Evolutionary conservation across 2,797 vertebrate species (phyloP).

Genomic region (Brachyrhaphis roseni): DNA sequence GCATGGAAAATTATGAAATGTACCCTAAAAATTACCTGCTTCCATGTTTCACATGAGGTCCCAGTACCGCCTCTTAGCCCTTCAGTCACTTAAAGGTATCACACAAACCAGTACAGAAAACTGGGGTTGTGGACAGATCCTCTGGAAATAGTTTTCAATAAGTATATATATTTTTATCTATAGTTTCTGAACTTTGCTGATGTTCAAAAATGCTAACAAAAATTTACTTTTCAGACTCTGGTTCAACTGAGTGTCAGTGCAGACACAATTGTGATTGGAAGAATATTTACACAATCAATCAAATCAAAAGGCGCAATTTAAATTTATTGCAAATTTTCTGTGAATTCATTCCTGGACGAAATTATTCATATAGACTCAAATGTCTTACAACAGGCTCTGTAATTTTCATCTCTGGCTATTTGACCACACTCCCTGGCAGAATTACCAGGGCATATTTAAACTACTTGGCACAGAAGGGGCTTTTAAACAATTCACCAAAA

Average conservation of each 20-base stretch:
- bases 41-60: neutral
- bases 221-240: neutral
- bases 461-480: neutral
- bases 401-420: neutral
- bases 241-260: neutral
- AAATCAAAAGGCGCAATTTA: neutral
- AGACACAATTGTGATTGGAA: neutral
- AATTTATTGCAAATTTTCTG: neutral
- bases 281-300: neutral
- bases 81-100: neutral
- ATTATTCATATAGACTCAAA: neutral
- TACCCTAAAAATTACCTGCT: neutral
- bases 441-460: neutral
- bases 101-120: neutral
- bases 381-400: neutral
- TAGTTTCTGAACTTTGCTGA: neutral
- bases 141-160: neutral
- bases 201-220: neutral
- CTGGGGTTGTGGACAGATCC: neutral
- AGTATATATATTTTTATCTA: neutral
- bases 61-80: neutral
- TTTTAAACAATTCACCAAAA: neutral
- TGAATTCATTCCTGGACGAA: neutral
- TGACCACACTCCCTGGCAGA: neutral
- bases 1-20: neutral